Evolutionary conservation across 2,797 vertebrate species (phyloP).

Genomic region (Lacerta bilineata): DNA sequence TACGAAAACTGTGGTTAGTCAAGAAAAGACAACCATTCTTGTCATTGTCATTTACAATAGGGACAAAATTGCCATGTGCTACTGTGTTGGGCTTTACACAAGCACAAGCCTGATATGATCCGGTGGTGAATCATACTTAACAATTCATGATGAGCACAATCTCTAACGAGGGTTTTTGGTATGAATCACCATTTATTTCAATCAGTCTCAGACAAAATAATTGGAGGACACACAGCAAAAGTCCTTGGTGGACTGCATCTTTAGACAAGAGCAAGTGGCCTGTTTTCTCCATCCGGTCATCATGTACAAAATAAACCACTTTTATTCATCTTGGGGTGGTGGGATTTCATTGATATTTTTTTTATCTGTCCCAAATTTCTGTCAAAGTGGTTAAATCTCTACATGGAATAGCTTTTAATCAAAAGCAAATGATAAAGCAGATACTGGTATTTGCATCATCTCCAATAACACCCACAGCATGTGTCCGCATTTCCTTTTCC

Average conservation of each 20-base stretch:
- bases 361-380: not conserved
- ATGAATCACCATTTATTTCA: not conserved
- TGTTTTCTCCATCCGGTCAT: not conserved
- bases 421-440: conserved; percentile 72
- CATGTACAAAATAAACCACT: not conserved
- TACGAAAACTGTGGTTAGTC: conserved; percentile 61
- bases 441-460: conserved; percentile 86
- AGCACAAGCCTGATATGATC: not conserved
- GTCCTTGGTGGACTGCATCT: not conserved
- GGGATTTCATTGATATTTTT: conserved; percentile 48
- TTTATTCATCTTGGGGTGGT: conserved; percentile 23
- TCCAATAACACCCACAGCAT: conserved; percentile 82
- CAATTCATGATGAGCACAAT: not conserved
- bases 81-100: not conserved
- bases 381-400: conserved; percentile 64
- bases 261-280: too few relatives aligned
- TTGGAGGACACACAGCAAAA: not conserved
- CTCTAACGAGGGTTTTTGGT: not conserved
- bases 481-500: conserved; percentile 80
- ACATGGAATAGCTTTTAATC: conserved; percentile 63
- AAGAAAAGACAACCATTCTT: conserved; percentile 57
- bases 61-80: conserved; percentile 29
- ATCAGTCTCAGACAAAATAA: not conserved
- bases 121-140: not conserved
- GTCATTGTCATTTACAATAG: conserved; percentile 32